Evolutionary conservation across 2,797 vertebrate genomes (phyloP).

Genomic region (Gambusia yucatana): DNA sequence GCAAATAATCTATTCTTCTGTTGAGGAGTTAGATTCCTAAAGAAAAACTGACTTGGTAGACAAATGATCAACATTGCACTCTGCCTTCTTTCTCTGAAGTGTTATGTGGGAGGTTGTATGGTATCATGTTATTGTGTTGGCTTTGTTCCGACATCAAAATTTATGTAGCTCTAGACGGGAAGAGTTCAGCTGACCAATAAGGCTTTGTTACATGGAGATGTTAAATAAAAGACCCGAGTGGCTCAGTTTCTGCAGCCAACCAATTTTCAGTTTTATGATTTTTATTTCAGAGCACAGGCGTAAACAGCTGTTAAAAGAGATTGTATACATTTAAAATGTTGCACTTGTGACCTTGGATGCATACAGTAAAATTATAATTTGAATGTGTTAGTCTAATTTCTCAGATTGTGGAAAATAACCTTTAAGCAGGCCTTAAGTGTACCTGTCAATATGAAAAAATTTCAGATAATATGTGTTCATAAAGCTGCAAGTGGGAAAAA

Average conservation of each 20-base stretch:
- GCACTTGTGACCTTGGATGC: neutral
- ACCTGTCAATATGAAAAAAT: neutral
- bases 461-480: neutral
- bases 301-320: neutral
- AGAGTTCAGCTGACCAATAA: neutral
- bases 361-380: neutral
- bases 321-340: neutral
- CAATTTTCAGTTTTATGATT: neutral
- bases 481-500: neutral
- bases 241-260: neutral
- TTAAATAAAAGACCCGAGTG: neutral
- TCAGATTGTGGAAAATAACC: neutral
- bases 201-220: neutral
- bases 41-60: neutral
- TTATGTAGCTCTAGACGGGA: neutral
- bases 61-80: neutral
- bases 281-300: neutral
- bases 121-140: neutral
- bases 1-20: neutral
- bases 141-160: neutral
- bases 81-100: neutral
- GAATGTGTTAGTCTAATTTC: neutral
- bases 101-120: conserved; percentile 5
- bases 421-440: neutral
- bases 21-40: neutral